Percentiles rank a stretch among this genome's conserved stretches.
Conservation (phyloP, 2,113 vertebrate genomes). For the Microtus pennsylvanicus region DNA sequence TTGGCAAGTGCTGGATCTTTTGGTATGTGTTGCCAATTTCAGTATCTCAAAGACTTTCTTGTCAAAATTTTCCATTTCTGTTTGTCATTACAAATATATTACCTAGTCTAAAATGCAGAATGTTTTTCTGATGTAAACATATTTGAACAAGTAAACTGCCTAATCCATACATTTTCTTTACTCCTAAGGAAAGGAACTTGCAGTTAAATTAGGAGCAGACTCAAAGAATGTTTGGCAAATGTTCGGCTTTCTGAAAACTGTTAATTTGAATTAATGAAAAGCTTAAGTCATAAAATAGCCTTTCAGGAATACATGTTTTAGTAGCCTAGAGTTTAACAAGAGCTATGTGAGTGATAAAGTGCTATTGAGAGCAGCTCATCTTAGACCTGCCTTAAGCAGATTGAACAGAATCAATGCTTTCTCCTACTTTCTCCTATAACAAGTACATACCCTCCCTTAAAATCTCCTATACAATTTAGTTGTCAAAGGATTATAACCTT, state of each 20-base stretch:
- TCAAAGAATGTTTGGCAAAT: constrained; percentile 47
- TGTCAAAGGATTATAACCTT: neutral
- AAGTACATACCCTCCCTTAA: neutral
- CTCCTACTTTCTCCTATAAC: neutral
- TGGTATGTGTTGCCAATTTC: constrained; percentile 56
- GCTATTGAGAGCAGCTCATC: neutral
- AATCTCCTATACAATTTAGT: neutral
- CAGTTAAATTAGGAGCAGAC: constrained; percentile 81
- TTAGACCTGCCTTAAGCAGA: neutral
- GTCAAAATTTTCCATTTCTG: constrained; percentile 38
- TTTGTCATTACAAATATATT: constrained; percentile 69
- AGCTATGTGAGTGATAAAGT: neutral
- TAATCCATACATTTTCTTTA: constrained; percentile 75
- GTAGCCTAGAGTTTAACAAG: neutral
- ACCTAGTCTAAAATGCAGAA: constrained; percentile 52
- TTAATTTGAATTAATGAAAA: constrained; percentile 79
- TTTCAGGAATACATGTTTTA: neutral
- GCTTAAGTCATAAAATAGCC: constrained; percentile 46
- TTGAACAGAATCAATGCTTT: neutral
- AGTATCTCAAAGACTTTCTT: constrained; percentile 35
- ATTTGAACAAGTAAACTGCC: constrained; percentile 73
- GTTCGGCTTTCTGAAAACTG: constrained; percentile 35
- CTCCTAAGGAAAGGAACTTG: constrained; percentile 67
- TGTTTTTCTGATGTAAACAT: constrained; percentile 75
- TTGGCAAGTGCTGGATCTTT: constrained; percentile 42